Evolutionary conservation across 1,140 invertebrate species (phyloP), one percentile per base, ranked within the genome.

Genomic region (Ceratosolen solmsi): DNA sequence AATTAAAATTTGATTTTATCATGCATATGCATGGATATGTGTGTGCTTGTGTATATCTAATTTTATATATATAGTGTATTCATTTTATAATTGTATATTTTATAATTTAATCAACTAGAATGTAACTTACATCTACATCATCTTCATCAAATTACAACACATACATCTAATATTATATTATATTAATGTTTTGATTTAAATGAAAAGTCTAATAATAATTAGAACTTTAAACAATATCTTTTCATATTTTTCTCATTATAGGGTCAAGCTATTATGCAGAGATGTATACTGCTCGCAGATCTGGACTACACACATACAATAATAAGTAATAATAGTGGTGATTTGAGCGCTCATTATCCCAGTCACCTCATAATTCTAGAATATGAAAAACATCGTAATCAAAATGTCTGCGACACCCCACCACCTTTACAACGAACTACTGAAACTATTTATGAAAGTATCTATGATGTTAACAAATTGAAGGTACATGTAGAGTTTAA

Each of bases 321-420:
- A 84, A 91, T 96, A 82, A 93, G 93, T 65, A 96, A 96, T 86
- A 90, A 89, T 38, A 92, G 90, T 83, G 95, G 95, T n/a, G 93
- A 95, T 86, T 89, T 96, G n/a, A 95, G 95, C 89, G 92, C 93
- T 63, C 94, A 95, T 82, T 97, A 96, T 90, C 96, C 96, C 54
- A 94, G 93, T 84, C 93, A 94, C 77, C 91, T 97, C 76, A 92
- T 96, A 65, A 93, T 96, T 84, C 91, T 95, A 22, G 94, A 96
- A 87, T 93, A 93, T 87, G 95, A 96, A 83, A 92, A 93, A 77
- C 88, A 90, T 79, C 91, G 85, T 74, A 87, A 87, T 85, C 86
- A 87, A 15, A 88, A 87, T 56, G 80, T 82, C 2, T 63, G 87
- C 79, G 87, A 91, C 82, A 86, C 88, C 63, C 85, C 88, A 25